Base-by-base conservation (phyloP, 2,888 invertebrate species). In the Ophion obscuratus region DNA sequence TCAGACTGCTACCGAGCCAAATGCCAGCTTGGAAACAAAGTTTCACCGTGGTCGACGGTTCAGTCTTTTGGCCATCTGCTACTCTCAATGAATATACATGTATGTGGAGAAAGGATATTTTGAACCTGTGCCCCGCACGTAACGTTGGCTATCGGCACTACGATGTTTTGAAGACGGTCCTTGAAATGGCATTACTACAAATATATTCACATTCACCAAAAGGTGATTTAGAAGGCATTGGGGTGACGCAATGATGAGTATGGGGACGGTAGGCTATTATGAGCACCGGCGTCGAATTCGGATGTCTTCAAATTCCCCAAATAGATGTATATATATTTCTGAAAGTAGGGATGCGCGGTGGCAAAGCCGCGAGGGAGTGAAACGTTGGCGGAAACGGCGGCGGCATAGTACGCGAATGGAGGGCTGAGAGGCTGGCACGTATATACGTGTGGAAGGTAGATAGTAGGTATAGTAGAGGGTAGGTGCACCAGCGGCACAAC, bases 1-100 rank as follows among this genome's bases (percentile, higher is more conserved):
- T 81, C 74, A 75, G 78, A 86, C 83, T 83, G 86, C 84, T 75
- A 59, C 66, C 81, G 47, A 64, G 62, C 62, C 73, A 64, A 82
- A 66, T 44, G 79, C 24, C 47, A 70, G 68, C 31, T 71, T 36
- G 77, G 67, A 53, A 53, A 62, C 83, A 83, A 84, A 79, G 75
- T 77, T 81, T 40, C 53, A n/a, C 62, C 44, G 74, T 81, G 80
- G 47, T 64, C 27, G 67, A 67, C 57, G 17, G 57, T 67, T 62
- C 3, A 62, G 11, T 11, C 70, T 53, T 79, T 64, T 44, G 59
- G 57, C 59, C 44, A 68, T 14, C n/a, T 59, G 62, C 36, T 4
- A 47, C 24, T 47, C 14, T 11, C 24, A 14, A 11, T 47, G 17
- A 17, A n/a, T 36, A 40, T 40, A 77, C 20, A 61, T 11, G 40